Conservation (phyloP, 2,113 vertebrate species). For the Pterophyllum scalare region DNA sequence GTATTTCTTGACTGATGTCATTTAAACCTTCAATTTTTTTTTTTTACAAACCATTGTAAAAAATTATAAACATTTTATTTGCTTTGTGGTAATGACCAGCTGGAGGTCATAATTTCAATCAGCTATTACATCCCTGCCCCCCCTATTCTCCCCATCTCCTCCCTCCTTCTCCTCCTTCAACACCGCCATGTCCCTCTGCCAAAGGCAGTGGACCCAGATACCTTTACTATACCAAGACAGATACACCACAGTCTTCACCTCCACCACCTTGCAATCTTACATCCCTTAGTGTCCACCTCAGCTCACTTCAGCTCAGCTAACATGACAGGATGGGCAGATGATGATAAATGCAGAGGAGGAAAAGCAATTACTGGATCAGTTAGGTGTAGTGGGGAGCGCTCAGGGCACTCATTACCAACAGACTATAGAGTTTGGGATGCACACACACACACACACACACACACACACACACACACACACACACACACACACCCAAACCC, state of each 20-base stretch:
- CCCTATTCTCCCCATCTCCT: not conserved
- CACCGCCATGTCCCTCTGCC: not conserved
- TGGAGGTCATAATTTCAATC: slow-evolving; percentile 47
- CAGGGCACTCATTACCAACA: slow-evolving; percentile 77
- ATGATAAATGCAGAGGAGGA: slow-evolving; percentile 83
- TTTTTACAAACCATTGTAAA: not conserved
- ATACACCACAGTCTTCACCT: slow-evolving; percentile 6
- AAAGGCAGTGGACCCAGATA: slow-evolving; percentile 25
- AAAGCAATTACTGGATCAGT: slow-evolving; percentile 83
- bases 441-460: slow-evolving; percentile 1
- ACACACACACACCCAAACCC: slow-evolving; percentile 4
- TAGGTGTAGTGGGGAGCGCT: slow-evolving; percentile 76
- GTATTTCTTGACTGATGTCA: not conserved
- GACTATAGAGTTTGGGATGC: slow-evolving; percentile 67
- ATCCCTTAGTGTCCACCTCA: slow-evolving; percentile 48
- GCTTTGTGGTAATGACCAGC: slow-evolving; percentile 18
- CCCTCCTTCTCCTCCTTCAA: not conserved
- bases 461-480: no score
- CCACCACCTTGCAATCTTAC: slow-evolving; percentile 32
- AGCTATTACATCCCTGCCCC: slow-evolving; percentile 17
- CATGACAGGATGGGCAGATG: slow-evolving; percentile 79
- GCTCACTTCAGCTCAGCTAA: slow-evolving; percentile 64
- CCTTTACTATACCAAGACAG: slow-evolving; percentile 37
- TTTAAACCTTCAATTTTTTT: not conserved
- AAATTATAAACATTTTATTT: not conserved